phyloP scores from a whole-genome alignment of 2,888 invertebrate genomes.

The Rhabditoides inermis region DNA sequence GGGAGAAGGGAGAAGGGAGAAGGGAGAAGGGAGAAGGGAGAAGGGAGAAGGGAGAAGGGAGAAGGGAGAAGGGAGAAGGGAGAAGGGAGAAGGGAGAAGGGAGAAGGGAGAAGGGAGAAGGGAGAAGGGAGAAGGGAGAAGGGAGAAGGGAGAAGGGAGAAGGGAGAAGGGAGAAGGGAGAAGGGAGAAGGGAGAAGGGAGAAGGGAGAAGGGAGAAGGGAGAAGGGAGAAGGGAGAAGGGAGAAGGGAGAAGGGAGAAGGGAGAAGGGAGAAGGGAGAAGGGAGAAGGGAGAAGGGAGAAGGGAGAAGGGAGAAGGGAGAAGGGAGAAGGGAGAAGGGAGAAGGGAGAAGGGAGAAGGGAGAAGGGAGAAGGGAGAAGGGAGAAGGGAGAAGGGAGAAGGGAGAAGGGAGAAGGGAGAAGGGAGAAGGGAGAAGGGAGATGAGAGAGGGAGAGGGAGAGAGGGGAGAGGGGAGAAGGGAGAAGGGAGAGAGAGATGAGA shows the following conservation, averaged over 20 bases:
- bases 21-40: slow-evolving; percentile 2
- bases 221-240: slow-evolving; percentile 24
- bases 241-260: not conserved
- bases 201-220: slow-evolving; percentile 33
- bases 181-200: slow-evolving; percentile 2
- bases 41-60: slow-evolving; percentile 2
- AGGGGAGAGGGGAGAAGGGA: slow-evolving; percentile 1
- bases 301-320: slow-evolving; percentile 2
- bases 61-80: slow-evolving; percentile 33
- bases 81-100: slow-evolving; percentile 24
- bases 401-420: slow-evolving; percentile 12
- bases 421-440: slow-evolving; percentile 38
- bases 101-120: not conserved
- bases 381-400: not conserved
- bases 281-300: slow-evolving; percentile 38
- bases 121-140: slow-evolving; percentile 15
- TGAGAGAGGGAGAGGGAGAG: slow-evolving; percentile 14
- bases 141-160: slow-evolving; percentile 38
- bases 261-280: slow-evolving; percentile 15
- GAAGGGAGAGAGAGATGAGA: not conserved
- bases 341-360: slow-evolving; percentile 33
- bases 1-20: slow-evolving; percentile 38
- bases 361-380: slow-evolving; percentile 24
- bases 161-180: slow-evolving; percentile 2
- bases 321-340: slow-evolving; percentile 2